phyloP scores from a whole-genome alignment of 2,888 invertebrate species.

The Ptilodon capucinus region DNA sequence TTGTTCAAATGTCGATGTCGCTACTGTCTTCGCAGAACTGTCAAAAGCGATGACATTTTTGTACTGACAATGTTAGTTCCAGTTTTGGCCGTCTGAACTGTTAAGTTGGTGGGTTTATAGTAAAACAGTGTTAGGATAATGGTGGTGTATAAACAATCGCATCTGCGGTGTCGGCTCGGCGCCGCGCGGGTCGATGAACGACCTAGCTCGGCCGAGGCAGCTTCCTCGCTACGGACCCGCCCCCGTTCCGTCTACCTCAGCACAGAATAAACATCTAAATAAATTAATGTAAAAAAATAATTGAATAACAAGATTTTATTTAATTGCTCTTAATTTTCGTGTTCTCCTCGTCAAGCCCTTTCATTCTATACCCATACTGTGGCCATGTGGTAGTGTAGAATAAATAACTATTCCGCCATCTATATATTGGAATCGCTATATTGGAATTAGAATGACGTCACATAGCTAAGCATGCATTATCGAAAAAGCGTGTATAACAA shows the following conservation, averaged over 20 bases:
- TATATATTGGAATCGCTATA: too few relatives aligned
- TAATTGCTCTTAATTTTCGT: too few relatives aligned
- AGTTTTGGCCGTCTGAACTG: not conserved
- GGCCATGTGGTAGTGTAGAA: too few relatives aligned
- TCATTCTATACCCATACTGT: too few relatives aligned
- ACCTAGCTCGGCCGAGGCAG: constrained; percentile 69
- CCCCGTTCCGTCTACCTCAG: constrained; percentile 36
- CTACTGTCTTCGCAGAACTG: not conserved
- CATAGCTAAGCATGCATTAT: too few relatives aligned
- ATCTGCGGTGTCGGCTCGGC: constrained; percentile 52
- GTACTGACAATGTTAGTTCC: not conserved
- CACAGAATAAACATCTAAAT: constrained; percentile 25
- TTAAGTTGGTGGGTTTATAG: constrained; percentile 25
- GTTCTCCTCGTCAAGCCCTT: too few relatives aligned
- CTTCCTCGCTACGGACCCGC: constrained; percentile 43
- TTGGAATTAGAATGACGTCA: too few relatives aligned
- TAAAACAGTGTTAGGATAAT: constrained; percentile 74
- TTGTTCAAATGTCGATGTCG: not conserved
- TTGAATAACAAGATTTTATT: too few relatives aligned
- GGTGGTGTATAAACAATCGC: constrained; percentile 72
- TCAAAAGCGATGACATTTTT: not conserved
- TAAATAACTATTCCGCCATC: too few relatives aligned
- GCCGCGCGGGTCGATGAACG: constrained; percentile 73
- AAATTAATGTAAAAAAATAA: constrained; percentile 7
- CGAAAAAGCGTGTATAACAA: too few relatives aligned